Conservation (phyloP, 2,888 invertebrate species). For the Scrobipalpa costella region DNA sequence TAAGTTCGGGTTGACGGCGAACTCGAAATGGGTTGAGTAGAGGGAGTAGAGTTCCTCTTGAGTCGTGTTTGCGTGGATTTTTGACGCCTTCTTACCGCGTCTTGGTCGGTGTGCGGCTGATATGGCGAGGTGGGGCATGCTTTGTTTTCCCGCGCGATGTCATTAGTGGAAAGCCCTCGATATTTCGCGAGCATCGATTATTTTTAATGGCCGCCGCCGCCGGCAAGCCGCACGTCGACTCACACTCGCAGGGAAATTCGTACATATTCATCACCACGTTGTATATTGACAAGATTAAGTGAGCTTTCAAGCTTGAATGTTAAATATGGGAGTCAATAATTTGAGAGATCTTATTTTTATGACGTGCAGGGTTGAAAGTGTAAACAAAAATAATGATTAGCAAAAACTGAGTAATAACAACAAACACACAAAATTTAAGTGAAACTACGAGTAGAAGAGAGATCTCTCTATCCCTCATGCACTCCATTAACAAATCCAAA, state of each 20-base stretch:
- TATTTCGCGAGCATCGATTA: constrained; percentile 77
- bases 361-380: too few relatives aligned
- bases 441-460: background rate
- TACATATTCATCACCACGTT: constrained; percentile 16
- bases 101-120: background rate
- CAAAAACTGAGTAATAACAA: background rate
- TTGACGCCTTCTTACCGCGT: constrained; percentile 22
- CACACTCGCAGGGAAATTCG: background rate
- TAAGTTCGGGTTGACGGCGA: constrained; percentile 22
- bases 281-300: constrained; percentile 2
- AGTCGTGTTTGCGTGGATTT: constrained; percentile 26
- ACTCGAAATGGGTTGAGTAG: constrained; percentile 12
- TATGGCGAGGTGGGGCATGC: constrained; percentile 35
- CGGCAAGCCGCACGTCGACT: constrained; percentile 51
- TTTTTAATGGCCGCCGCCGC: constrained; percentile 75
- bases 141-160: constrained; percentile 76
- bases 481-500: background rate
- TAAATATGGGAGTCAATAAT: background rate
- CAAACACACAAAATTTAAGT: background rate
- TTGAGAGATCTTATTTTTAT: too few relatives aligned
- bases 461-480: background rate
- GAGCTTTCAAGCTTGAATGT: background rate
- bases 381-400: too few relatives aligned
- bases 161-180: constrained; percentile 78
- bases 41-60: background rate